These are phyloP conservation scores for Manacus vitellinus DNA, from an alignment of 2,113 vertebrate genomes.

Conservation along the genomic window DNA sequence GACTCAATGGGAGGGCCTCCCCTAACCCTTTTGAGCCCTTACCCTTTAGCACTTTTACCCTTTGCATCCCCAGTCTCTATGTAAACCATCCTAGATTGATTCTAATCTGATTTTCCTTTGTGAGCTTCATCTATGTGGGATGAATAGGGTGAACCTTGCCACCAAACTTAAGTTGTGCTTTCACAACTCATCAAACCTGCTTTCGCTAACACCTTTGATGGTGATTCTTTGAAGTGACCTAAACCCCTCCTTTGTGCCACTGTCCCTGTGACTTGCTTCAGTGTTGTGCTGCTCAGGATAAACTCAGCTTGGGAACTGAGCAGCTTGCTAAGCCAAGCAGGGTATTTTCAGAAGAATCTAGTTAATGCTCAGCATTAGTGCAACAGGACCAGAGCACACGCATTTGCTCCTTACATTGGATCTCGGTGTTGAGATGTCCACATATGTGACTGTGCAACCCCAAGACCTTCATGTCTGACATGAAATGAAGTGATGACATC, in stretches of 20 bases:
- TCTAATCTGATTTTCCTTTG: background rate
- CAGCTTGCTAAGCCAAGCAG: background rate
- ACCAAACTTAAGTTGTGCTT: background rate
- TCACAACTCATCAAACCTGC: background rate
- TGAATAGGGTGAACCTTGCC: background rate
- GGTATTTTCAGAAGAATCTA: background rate
- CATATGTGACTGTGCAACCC: background rate
- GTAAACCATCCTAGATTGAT: background rate
- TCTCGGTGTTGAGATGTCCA: background rate
- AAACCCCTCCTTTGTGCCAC: background rate
- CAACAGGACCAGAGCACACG: background rate
- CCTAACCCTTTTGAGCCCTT: background rate
- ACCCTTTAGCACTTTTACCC: background rate
- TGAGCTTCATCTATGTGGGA: background rate
- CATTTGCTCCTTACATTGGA: background rate
- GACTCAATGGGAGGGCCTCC: background rate
- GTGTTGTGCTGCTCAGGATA: background rate
- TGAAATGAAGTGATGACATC: background rate
- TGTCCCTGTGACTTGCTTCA: background rate
- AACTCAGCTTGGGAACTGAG: fast-evolving
- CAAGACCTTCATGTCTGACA: background rate
- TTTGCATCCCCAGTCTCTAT: fast-evolving
- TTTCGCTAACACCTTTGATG: background rate
- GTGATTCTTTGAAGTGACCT: background rate
- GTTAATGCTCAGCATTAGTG: background rate